Evolutionary conservation across 1,140 invertebrate genomes (phyloP).

Genomic region (Pteromalus puparum): DNA sequence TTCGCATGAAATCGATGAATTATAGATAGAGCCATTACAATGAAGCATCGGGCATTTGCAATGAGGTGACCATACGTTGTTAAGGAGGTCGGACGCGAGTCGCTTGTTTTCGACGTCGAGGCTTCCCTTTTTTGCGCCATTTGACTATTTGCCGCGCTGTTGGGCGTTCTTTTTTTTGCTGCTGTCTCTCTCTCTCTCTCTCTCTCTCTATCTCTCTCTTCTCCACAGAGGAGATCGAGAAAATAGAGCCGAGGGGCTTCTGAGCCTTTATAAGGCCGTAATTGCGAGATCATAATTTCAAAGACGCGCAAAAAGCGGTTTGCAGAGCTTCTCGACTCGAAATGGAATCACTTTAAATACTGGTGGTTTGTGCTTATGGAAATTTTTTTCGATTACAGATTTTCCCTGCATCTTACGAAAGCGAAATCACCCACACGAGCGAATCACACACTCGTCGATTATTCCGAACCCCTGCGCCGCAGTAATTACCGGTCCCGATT

Average conservation of each 20-base stretch:
- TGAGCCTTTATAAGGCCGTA: slow-evolving; percentile 9
- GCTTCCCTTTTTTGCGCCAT: slow-evolving; percentile 26
- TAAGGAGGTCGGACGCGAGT: slow-evolving; percentile 30
- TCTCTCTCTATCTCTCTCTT: too few relatives aligned
- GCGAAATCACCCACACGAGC: too few relatives aligned
- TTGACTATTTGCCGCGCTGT: slow-evolving; percentile 36
- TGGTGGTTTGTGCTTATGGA: neutral
- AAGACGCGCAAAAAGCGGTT: neutral
- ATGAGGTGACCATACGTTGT: slow-evolving; percentile 33
- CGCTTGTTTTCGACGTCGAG: slow-evolving; percentile 20
- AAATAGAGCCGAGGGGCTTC: neutral
- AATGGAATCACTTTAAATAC: neutral
- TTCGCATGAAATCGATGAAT: slow-evolving; percentile 49
- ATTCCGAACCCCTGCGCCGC: slow-evolving; percentile 2
- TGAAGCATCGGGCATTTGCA: slow-evolving; percentile 27
- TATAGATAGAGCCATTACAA: slow-evolving; percentile 51
- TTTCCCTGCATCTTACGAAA: too few relatives aligned
- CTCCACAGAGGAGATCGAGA: neutral
- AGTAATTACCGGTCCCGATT: slow-evolving; percentile 47
- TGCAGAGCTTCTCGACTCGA: neutral
- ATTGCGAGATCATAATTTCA: slow-evolving; percentile 37
- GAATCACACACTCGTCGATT: too few relatives aligned
- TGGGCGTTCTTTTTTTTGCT: slow-evolving; percentile 2
- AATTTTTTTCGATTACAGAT: neutral
- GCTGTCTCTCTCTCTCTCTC: too few relatives aligned